Conservation (phyloP, 2,113 vertebrate genomes). For the Lucifuga dentata region DNA sequence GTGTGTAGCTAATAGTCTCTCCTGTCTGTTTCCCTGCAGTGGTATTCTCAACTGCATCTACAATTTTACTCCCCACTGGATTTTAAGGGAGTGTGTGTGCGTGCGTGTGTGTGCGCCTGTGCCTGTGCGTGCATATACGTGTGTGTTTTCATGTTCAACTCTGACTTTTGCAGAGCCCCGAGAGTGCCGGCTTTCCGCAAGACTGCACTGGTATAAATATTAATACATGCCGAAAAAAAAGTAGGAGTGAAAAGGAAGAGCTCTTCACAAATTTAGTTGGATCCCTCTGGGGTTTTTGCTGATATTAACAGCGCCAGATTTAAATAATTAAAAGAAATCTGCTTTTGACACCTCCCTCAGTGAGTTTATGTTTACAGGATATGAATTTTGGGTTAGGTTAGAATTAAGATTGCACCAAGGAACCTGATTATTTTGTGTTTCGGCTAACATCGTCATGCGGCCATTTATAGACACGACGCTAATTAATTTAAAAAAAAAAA, state of each 20-base stretch:
- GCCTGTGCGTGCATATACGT: not conserved
- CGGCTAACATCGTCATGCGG: too few species aligned
- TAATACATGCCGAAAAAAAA: constrained; percentile 30
- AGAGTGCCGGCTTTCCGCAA: constrained; percentile 31
- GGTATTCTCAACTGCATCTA: constrained; percentile 41
- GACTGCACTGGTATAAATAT: constrained; percentile 41
- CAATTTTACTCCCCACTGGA: constrained; percentile 41
- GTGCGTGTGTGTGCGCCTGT: too few species aligned
- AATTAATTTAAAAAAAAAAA: too few species aligned
- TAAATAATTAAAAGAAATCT: too few species aligned
- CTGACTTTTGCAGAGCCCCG: constrained; percentile 24
- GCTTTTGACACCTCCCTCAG: too few species aligned
- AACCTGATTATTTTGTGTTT: too few species aligned
- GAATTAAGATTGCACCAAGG: too few species aligned
- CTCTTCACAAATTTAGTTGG: not conserved
- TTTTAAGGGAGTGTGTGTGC: constrained; percentile 9
- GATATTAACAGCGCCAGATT: too few species aligned
- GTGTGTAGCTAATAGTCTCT: constrained; percentile 14
- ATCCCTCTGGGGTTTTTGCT: not conserved
- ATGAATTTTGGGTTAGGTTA: too few species aligned
- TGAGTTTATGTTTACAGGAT: too few species aligned
- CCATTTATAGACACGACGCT: too few species aligned
- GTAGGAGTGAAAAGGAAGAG: not conserved
- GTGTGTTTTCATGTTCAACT: constrained; percentile 24
- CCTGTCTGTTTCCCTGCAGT: constrained; percentile 17